These are phyloP conservation scores for Aptenodytes patagonicus DNA, from an alignment of 2,113 vertebrate species.

Conservation along the genomic window DNA sequence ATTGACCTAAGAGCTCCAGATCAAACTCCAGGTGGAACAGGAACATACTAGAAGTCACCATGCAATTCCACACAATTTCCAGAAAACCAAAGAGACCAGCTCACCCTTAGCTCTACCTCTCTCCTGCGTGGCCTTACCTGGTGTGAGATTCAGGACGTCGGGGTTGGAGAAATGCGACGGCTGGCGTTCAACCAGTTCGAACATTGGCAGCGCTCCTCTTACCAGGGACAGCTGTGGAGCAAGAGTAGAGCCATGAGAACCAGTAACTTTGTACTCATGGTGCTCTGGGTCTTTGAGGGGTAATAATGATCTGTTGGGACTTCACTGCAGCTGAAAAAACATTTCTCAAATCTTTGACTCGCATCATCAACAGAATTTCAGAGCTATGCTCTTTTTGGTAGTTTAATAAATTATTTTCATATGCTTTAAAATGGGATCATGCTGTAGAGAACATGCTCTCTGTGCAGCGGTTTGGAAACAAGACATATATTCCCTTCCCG, in stretches of 20 bases:
- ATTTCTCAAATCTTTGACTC: neutral
- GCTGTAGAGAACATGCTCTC: neutral
- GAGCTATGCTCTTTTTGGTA: neutral
- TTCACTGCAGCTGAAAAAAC: neutral
- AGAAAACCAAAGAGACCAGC: neutral
- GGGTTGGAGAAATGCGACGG: constrained; percentile 89
- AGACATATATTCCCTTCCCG: neutral
- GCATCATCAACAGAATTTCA: neutral
- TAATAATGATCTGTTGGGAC: rapidly evolving
- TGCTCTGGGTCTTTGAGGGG: neutral
- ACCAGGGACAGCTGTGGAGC: constrained; percentile 82
- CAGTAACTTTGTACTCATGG: neutral
- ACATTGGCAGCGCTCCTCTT: constrained; percentile 91
- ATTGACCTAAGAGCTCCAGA: neutral
- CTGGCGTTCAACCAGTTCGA: constrained; percentile 93
- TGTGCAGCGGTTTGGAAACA: neutral
- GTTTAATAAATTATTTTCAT: neutral
- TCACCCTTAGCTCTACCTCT: neutral
- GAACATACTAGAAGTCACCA: neutral
- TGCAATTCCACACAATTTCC: neutral
- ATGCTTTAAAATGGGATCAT: neutral
- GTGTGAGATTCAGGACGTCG: constrained; percentile 90
- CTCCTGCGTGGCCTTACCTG: constrained; percentile 75
- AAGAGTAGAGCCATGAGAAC: neutral
- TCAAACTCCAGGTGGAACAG: neutral